Percentiles rank a stretch among this genome's conserved stretches.
phyloP scores from a whole-genome alignment of 2,797 vertebrate genomes.

The Xenops minutus region DNA sequence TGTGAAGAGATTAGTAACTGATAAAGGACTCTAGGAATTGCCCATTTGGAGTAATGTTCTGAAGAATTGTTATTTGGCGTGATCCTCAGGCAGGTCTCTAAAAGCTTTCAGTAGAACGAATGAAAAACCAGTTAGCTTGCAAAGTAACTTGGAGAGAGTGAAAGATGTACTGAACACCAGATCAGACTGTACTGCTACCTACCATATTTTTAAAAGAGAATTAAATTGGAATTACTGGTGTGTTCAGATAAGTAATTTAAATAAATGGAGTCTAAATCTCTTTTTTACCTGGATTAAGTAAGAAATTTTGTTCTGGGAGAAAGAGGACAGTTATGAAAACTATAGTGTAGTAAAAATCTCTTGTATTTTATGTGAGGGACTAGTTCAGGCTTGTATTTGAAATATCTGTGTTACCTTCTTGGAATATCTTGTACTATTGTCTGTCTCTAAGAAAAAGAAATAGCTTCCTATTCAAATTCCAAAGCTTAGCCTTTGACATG shows the following conservation, averaged over 20 bases:
- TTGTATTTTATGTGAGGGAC: not conserved
- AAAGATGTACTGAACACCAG: fast-evolving
- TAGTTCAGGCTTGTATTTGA: not conserved
- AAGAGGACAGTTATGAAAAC: not conserved
- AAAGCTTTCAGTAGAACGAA: not conserved
- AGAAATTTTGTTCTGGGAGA: not conserved
- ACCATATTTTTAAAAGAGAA: not conserved
- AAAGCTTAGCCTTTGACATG: not conserved
- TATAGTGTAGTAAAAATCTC: not conserved
- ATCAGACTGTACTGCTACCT: not conserved
- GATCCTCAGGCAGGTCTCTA: not conserved
- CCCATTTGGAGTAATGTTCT: not conserved
- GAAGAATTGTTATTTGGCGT: not conserved
- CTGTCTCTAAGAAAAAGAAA: not conserved
- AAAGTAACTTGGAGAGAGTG: not conserved
- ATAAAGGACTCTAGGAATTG: not conserved
- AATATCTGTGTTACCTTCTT: not conserved
- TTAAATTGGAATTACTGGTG: not conserved
- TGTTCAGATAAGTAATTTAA: not conserved
- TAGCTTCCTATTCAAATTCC: not conserved
- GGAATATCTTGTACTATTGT: not conserved
- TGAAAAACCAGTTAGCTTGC: not conserved
- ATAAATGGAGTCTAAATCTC: not conserved
- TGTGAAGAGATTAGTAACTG: not conserved
- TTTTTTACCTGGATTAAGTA: not conserved